Evolutionary conservation across 1,140 invertebrate species (phyloP).

Genomic region (Drosophila busckii): DNA sequence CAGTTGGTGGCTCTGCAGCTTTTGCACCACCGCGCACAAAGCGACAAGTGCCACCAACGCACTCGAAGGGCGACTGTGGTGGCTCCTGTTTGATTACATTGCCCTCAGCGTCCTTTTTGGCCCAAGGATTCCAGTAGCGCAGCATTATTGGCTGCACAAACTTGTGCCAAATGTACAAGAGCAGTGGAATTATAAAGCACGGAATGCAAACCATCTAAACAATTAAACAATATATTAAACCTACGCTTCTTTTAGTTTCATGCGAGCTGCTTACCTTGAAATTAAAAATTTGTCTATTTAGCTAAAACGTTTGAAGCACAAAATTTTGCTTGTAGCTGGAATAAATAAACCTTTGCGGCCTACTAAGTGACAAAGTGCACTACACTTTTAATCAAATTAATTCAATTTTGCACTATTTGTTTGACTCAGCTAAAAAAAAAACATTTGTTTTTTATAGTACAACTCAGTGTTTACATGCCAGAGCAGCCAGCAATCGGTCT

Average conservation of each 20-base stretch:
- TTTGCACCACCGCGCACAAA: constrained; percentile 50
- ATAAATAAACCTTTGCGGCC: too few relatives aligned
- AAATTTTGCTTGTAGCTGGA: too few relatives aligned
- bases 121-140: constrained; percentile 89
- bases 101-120: constrained; percentile 81
- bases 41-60: constrained; percentile 79
- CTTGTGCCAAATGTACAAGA: constrained; percentile 87
- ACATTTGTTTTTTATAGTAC: too few relatives aligned
- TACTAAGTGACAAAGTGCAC: too few relatives aligned
- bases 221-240: neutral
- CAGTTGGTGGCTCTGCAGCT: too few relatives aligned
- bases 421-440: too few relatives aligned
- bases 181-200: constrained; percentile 87
- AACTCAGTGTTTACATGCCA: too few relatives aligned
- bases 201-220: constrained; percentile 86
- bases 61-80: constrained; percentile 81
- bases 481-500: too few relatives aligned
- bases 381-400: too few relatives aligned
- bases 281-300: neutral
- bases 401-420: too few relatives aligned
- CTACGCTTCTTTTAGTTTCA: too few relatives aligned
- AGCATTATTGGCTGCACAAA: constrained; percentile 85
- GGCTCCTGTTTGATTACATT: constrained; percentile 79
- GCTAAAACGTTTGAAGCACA: too few relatives aligned
- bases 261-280: neutral